Percentiles rank a stretch among this genome's conserved stretches.
phyloP scores from a whole-genome alignment of 2,113 vertebrate genomes.

The Poecilia latipinna region DNA sequence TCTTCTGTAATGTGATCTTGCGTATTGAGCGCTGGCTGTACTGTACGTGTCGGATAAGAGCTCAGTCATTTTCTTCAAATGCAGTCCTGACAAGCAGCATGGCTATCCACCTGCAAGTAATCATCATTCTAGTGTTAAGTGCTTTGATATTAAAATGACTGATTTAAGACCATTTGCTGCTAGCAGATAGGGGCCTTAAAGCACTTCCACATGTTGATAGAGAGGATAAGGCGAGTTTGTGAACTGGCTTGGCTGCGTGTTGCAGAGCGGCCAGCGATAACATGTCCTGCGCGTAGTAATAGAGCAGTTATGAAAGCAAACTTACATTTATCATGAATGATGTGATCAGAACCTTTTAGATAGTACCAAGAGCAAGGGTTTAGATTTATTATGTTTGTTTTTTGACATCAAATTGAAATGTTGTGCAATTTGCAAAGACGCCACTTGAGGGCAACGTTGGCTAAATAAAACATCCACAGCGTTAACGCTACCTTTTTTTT shows the following conservation, averaged over 20 bases:
- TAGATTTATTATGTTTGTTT: not conserved
- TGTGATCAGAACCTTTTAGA: conserved; percentile 18
- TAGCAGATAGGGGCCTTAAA: conserved; percentile 76
- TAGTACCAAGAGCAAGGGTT: conserved; percentile 6
- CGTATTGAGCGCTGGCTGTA: conserved; percentile 73
- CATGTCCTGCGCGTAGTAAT: conserved; percentile 11
- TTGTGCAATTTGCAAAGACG: not conserved
- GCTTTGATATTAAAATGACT: conserved; percentile 85
- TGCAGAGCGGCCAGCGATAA: conserved; percentile 47
- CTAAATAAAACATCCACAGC: conserved; percentile 19
- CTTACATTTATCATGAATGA: conserved; percentile 24
- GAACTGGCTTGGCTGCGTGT: conserved; percentile 25
- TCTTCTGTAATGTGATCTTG: conserved; percentile 81
- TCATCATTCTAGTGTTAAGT: conserved; percentile 82
- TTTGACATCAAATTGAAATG: not conserved
- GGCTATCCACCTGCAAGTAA: conserved; percentile 81
- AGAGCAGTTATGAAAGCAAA: conserved; percentile 6
- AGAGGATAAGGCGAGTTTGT: conserved; percentile 64
- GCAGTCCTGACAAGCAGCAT: conserved; percentile 73
- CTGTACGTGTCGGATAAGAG: conserved; percentile 84
- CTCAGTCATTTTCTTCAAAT: conserved; percentile 80
- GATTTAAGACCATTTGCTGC: conserved; percentile 80
- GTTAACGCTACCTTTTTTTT: conserved; percentile 18
- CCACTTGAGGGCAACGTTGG: conserved; percentile 69
- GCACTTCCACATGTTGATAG: conserved; percentile 78